Evolutionary conservation across 1,140 invertebrate species (phyloP).

Genomic region (Rhyzopertha dominica): DNA sequence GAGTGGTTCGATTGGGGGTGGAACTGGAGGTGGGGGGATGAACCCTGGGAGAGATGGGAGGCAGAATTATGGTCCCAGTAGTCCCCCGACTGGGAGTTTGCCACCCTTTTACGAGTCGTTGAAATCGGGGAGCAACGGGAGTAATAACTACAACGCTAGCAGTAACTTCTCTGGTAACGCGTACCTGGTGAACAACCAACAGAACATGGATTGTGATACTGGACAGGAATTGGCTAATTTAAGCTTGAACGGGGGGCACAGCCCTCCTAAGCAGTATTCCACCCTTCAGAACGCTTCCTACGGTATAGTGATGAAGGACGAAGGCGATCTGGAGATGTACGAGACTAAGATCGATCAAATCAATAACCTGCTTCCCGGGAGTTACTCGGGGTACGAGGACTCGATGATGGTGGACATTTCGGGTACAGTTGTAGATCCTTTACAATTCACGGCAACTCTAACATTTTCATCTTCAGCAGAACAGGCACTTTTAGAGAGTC

Average conservation of each 20-base stretch:
- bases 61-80: conserved; percentile 76
- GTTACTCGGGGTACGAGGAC: conserved; percentile 66
- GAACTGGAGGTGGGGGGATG: conserved; percentile 65
- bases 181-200: conserved; percentile 51
- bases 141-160: conserved; percentile 50
- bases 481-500: conserved; percentile 63
- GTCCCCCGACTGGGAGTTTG: conserved; percentile 73
- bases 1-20: conserved; percentile 55
- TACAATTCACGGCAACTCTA: conserved; percentile 74
- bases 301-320: conserved; percentile 70
- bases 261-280: conserved; percentile 62
- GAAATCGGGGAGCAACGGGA: conserved; percentile 62
- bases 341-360: conserved; percentile 65
- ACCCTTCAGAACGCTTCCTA: conserved; percentile 77
- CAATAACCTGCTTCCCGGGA: conserved; percentile 53
- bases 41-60: conserved; percentile 67
- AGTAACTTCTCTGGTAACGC: conserved; percentile 42
- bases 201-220: conserved; percentile 72
- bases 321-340: conserved; percentile 67
- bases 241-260: conserved; percentile 47
- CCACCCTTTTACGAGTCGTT: conserved; percentile 81
- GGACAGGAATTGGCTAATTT: conserved; percentile 54
- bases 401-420: conserved; percentile 78
- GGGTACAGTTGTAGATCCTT: conserved; percentile 68
- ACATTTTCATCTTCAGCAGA: conserved; percentile 73